Evolutionary conservation across 2,888 invertebrate species (phyloP).

Genomic region (Norana najaformis): DNA sequence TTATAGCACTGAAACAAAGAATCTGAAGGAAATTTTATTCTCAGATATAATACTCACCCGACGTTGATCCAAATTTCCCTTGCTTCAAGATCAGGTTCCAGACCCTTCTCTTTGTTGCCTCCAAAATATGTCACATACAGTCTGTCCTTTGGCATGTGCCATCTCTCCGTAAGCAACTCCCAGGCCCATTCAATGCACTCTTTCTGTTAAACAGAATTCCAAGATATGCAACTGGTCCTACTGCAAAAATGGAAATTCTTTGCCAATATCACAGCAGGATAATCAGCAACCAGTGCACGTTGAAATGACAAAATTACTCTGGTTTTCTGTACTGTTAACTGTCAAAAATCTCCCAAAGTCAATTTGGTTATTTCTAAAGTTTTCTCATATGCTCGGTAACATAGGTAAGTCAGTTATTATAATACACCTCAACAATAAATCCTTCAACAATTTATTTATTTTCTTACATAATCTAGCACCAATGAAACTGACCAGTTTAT

Average conservation of each 20-base stretch:
- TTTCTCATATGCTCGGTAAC: too few species aligned
- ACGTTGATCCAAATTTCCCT: constrained; percentile 76
- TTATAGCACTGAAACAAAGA: background rate
- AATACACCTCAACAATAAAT: background rate
- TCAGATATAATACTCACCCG: constrained; percentile 68
- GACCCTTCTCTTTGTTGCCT: constrained; percentile 78
- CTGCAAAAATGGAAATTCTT: background rate
- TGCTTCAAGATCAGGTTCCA: constrained; percentile 91
- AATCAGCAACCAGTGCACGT: background rate
- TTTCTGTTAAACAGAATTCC: constrained; percentile 66
- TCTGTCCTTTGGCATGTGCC: constrained; percentile 78
- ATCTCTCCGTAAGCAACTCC: constrained; percentile 83
- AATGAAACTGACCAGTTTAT: too few species aligned
- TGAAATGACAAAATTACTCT: background rate
- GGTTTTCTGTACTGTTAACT: background rate
- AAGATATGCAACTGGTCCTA: constrained; percentile 7
- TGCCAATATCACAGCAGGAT: background rate
- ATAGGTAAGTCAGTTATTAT: background rate
- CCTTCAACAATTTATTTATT: background rate
- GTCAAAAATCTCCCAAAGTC: background rate
- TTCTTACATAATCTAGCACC: background rate
- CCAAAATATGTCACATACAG: constrained; percentile 99
- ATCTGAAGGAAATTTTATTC: background rate
- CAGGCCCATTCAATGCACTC: constrained; percentile 97
- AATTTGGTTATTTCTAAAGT: background rate